Evolutionary conservation across 35 echinoderm and acorn worm genomes (phyloP), one percentile per base, ranked within the genome.

Genomic region (Lytechinus pictus): DNA sequence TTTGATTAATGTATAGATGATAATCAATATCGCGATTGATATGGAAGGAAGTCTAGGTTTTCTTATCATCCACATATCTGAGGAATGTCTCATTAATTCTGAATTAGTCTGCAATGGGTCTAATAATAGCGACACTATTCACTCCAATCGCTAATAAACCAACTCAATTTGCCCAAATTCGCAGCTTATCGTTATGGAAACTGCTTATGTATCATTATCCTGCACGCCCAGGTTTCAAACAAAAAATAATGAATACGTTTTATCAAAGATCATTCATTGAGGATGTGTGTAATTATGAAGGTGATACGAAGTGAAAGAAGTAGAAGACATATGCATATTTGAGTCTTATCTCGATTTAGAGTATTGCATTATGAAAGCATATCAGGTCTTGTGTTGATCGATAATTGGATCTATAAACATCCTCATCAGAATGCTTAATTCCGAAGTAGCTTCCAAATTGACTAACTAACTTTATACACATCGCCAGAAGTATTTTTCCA

Each of bases 171-270:
- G 66, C 66, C n/a, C 66, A 19, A 79, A 6, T 79, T 79, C 2
- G n/a, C 66, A n/a, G 66, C 66, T 79, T 14, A 79, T 79, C 66
- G 66, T 79, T 79, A 79, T 79, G 66, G 66, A 79, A 79, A 79
- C 66, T 1, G 19, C 66, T 79, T 79, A 79, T 79, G 19, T 79
- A 79, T 79, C 66, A 79, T 79, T 79, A 79, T 79, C 66, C 66
- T 79, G 66, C 66, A 79, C 19, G 66, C 66, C 19, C 16, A 79
- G 66, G 66, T n/a, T 79, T 44, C 19, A 16, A 24, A 79, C 66
- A 79, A 79, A 79, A 16, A 24, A 7, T 79, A 58, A 58, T 9
- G 16, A 44, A 79, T 58, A 79, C 19, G n/a, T 79, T 79, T 79
- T 79, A 79, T 44, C 2, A 79, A 79, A 5, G 21, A 79, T 79